phyloP scores from a whole-genome alignment of 2,888 invertebrate species.

The Pasiphila rectangulata region DNA sequence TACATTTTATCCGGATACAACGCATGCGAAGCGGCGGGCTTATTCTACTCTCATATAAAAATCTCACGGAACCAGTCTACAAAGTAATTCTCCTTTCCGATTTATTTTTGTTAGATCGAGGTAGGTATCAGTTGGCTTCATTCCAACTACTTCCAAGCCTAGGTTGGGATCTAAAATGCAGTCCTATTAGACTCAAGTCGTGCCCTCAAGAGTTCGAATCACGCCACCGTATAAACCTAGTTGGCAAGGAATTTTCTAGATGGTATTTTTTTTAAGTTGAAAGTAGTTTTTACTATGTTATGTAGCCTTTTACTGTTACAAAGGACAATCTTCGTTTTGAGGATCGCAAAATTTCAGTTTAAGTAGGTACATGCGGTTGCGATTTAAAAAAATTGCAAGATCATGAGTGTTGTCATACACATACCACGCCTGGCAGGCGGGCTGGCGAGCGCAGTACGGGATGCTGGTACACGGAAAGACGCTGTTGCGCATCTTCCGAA shows the following conservation, averaged over 20 bases:
- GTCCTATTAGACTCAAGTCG: constrained; percentile 55
- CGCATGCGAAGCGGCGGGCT: too few relatives aligned
- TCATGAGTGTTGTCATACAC: too few relatives aligned
- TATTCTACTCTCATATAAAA: too few relatives aligned
- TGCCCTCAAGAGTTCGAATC: constrained; percentile 48
- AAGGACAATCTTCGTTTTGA: too few relatives aligned
- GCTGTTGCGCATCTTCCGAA: too few relatives aligned
- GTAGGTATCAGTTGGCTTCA: constrained; percentile 48
- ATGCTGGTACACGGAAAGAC: too few relatives aligned
- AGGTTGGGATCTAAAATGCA: constrained; percentile 52
- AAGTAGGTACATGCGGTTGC: too few relatives aligned
- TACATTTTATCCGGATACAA: too few relatives aligned
- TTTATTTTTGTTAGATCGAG: constrained; percentile 33
- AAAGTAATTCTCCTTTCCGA: neutral
- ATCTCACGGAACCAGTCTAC: neutral
- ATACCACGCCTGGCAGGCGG: too few relatives aligned
- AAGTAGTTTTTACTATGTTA: neutral
- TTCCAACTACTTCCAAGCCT: constrained; percentile 33
- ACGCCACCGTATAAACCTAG: constrained; percentile 45
- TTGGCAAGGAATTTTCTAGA: constrained; percentile 29
- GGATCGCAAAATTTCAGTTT: too few relatives aligned
- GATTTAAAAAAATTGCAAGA: too few relatives aligned
- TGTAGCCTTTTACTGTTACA: neutral
- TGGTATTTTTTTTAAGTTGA: constrained; percentile 26
- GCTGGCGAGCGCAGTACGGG: neutral